Conservation (phyloP, 2,888 invertebrate genomes). For the Cyclophora albipunctata region DNA sequence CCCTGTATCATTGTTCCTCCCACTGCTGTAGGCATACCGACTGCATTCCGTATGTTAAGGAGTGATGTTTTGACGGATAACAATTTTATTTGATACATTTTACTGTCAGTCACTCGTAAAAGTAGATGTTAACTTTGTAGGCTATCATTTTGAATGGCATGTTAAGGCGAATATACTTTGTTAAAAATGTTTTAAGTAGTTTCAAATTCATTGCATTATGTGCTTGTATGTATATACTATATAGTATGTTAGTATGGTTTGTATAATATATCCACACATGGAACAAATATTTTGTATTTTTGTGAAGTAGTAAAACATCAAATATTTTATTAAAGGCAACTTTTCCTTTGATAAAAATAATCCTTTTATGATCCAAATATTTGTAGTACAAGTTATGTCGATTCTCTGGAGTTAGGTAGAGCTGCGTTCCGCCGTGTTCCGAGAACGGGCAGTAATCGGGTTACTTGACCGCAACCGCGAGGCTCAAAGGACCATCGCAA, state of each 20-base stretch:
- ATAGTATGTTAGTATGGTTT: too few relatives aligned
- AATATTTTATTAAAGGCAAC: neutral
- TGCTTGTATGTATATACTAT: too few relatives aligned
- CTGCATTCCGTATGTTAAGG: conserved; percentile 43
- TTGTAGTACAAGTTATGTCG: neutral
- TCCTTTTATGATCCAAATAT: neutral
- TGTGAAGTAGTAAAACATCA: too few relatives aligned
- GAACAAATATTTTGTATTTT: too few relatives aligned
- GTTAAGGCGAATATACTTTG: neutral
- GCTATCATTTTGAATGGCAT: neutral
- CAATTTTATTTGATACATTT: conserved; percentile 59
- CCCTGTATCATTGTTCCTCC: neutral
- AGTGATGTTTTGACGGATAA: conserved; percentile 57
- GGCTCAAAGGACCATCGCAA: conserved; percentile 62
- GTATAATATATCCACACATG: too few relatives aligned
- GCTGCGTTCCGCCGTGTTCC: conserved; percentile 23
- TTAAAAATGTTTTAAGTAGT: conserved; percentile 2
- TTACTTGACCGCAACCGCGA: conserved; percentile 66
- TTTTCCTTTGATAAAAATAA: too few relatives aligned
- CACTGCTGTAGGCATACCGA: conserved; percentile 26
- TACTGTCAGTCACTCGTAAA: conserved; percentile 52
- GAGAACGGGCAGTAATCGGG: conserved; percentile 50
- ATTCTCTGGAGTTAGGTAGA: neutral
- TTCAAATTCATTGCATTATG: neutral
- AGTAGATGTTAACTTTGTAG: conserved; percentile 20